phyloP scores from a whole-genome alignment of 2,888 invertebrate species.

The Platycheirus albimanus region DNA sequence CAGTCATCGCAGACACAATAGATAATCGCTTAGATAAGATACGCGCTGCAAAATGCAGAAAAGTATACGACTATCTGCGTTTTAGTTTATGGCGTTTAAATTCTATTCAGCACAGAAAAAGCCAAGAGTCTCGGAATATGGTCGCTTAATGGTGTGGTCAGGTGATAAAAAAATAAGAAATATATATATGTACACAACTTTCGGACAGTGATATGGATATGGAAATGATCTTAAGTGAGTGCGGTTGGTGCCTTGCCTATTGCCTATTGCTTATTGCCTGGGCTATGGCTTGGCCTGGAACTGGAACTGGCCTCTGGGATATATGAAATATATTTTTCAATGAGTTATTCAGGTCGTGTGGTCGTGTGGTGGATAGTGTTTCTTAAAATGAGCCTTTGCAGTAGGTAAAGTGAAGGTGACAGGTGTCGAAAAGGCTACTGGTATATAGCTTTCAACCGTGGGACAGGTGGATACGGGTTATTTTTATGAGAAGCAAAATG shows the following conservation, averaged over 20 bases:
- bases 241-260: too few relatives aligned
- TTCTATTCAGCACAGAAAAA: constrained; percentile 32
- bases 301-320: constrained; percentile 45
- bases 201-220: constrained; percentile 50
- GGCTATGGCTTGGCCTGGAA: too few relatives aligned
- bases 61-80: constrained; percentile 40
- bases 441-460: constrained; percentile 21
- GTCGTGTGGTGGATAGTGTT: constrained; percentile 45
- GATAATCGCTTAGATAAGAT: constrained; percentile 73
- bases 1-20: constrained; percentile 71
- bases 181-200: constrained; percentile 28
- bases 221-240: constrained; percentile 44
- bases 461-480: constrained; percentile 42
- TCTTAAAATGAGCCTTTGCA: constrained; percentile 52
- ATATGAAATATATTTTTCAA: constrained; percentile 59
- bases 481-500: background rate
- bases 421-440: constrained; percentile 73
- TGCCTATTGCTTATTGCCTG: too few relatives aligned
- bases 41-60: constrained; percentile 55
- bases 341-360: constrained; percentile 66
- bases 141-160: constrained; percentile 59
- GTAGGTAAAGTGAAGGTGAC: constrained; percentile 67
- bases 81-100: constrained; percentile 44
- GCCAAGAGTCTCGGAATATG: constrained; percentile 25
- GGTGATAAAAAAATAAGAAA: constrained; percentile 60